Percentiles rank a stretch among this genome's conserved stretches.
Conservation (phyloP, 1,140 invertebrate genomes). For the Zaprionus nigranus region DNA sequence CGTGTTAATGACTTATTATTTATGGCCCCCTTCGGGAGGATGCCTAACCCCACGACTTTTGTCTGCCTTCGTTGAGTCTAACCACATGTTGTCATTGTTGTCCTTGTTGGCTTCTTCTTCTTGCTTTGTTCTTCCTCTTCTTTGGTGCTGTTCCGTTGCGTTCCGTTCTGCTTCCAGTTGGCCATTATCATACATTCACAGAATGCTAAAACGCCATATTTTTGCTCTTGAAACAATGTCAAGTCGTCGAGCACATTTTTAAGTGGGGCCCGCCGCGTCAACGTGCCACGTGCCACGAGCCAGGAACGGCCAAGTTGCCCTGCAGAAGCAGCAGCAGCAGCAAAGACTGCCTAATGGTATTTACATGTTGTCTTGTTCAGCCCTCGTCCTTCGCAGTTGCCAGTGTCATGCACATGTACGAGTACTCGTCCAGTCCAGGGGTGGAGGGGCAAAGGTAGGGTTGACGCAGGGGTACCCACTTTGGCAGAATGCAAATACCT, state of each 20-base stretch:
- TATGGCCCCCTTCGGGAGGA: slow-evolving; percentile 17
- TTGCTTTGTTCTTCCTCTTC: not conserved
- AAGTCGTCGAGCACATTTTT: slow-evolving; percentile 71
- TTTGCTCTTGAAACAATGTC: slow-evolving; percentile 78
- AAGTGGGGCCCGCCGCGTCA: slow-evolving; percentile 49
- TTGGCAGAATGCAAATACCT: slow-evolving; percentile 66
- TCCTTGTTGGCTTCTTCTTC: not conserved
- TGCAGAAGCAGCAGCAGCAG: slow-evolving; percentile 4
- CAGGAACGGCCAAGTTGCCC: slow-evolving; percentile 44
- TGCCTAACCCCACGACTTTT: not conserved
- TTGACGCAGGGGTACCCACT: slow-evolving; percentile 47
- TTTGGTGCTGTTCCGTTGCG: not conserved
- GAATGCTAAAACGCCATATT: slow-evolving; percentile 67
- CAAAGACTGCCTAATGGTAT: slow-evolving; percentile 64
- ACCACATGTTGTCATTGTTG: slow-evolving; percentile 48
- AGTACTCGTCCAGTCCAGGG: not conserved
- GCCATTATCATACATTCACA: slow-evolving; percentile 52
- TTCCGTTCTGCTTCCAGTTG: slow-evolving; percentile 32
- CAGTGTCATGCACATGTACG: slow-evolving; percentile 61
- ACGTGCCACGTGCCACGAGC: slow-evolving; percentile 16
- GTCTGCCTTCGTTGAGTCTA: not conserved
- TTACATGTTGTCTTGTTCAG: slow-evolving; percentile 64
- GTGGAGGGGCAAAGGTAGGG: slow-evolving; percentile 1
- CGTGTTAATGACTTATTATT: slow-evolving; percentile 34
- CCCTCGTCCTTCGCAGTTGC: slow-evolving; percentile 43